Base-by-base conservation (phyloP, 2,888 invertebrate genomes). In the Cordilura impudica region DNA sequence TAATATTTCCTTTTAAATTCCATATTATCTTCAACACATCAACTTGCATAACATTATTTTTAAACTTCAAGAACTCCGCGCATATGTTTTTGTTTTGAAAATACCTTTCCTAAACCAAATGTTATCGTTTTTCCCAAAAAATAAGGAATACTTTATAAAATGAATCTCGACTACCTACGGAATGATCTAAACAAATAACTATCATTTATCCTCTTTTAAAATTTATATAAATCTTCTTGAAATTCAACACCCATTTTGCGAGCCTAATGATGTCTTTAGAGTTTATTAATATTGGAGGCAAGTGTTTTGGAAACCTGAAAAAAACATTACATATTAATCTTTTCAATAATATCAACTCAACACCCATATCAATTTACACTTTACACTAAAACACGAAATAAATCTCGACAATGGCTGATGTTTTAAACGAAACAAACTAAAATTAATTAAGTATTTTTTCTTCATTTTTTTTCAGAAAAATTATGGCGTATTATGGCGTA, bases 341-440 rank as follows among this genome's bases (percentile, higher is more conserved):
- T 63, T 49, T 31, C 58, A 69, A 65, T 35, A 56, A 70, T 67
- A 71, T 74, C 47, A 71, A 75, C 45, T 74, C 74, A 79, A 79
- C 74, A 67, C 60, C 70, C 74, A 56, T 70, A 75, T 79, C 66
- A 79, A 54, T 74, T 79, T 79, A 66, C 78, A 73, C 58, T 65
- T 74, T 61, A 18, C 54, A 31, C 60, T 49, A 39, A 35, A 23
- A 21, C 54, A 43, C 53, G 65, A 47, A 78, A 60, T 70, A 70
- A 69, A 74, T 74, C 70, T 74, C 73, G 73, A 78, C 73, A 74
- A 53, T 66, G 63, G 16, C 39, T 35, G 66, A 43, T 39, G 43
- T 43, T 26, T 58, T 23, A 19, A 61, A 54, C 16, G 35, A 19
- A 66, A 51, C 29, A 21, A 58, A 60, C 16, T 29, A 10, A 61